Base-by-base conservation (phyloP, 2,113 vertebrate genomes). In the Pardalotus punctatus region DNA sequence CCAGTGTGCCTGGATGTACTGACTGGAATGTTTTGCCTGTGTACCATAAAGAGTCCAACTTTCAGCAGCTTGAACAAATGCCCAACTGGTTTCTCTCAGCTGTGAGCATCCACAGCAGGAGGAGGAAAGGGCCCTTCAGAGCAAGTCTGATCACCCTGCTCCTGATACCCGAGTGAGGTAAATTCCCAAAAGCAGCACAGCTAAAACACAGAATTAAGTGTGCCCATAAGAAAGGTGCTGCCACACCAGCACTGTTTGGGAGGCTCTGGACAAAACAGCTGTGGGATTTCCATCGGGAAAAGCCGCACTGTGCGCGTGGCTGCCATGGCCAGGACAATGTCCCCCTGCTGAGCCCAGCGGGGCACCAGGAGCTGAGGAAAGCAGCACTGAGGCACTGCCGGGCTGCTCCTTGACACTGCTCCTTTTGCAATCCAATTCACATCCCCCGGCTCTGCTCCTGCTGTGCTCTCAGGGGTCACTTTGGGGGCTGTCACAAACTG, bases 141-240 rank as follows among this genome's bases (percentile, higher is more conserved):
- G 28, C 6, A 36, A 58, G 16, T 4, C 6, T 29, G 36, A 47
- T 51, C 65, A 81, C 56, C n/a, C 17, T 65, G 11, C 17, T 47
- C 31, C 42, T 66, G 51, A 36, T 33, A 11, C 6, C 31, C 24
- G 14, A 4, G 36, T 45, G 36, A 45, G 2, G 36, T 5, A 8
- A 42, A 20, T 28, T 35, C 38, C 38, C 53, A n/a, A 57, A 43
- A 70, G 2, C 4, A 0, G 69, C 47, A 22, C 7, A n/a, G 31
- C 25, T 14, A 20, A 88, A 48, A 33, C 18, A 5, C 45, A 54
- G 38, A 54, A 43, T 25, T 88, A 2, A 71, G 20, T 3, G 62
- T 1, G 4, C 14, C 48, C 1, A 0, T 20, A 2, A 5, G 51
- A 60, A 53, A 73, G 54, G 40, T 6, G 3, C 43, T 47, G 40